Evolutionary conservation across 2,113 vertebrate genomes (phyloP).

Genomic region (Lepisosteus oculatus): DNA sequence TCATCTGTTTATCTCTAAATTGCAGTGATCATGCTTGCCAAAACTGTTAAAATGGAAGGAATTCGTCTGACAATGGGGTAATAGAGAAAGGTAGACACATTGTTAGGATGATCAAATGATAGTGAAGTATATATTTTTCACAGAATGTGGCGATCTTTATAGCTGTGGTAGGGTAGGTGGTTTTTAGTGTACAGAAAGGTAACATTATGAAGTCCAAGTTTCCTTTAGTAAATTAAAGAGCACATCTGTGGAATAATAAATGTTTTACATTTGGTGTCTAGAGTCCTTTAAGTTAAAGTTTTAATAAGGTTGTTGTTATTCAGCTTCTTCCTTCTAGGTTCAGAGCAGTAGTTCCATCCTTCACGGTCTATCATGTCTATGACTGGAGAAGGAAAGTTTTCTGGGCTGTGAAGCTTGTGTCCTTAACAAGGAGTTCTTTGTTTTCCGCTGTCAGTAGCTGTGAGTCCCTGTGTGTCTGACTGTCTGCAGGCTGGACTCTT

Average conservation of each 20-base stretch:
- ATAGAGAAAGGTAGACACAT: constrained; percentile 3
- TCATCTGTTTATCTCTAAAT: not conserved
- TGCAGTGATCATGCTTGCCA: constrained; percentile 6
- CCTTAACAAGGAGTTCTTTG: not conserved
- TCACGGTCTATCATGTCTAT: constrained; percentile 3
- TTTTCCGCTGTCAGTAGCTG: not conserved
- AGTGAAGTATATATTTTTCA: constrained; percentile 13
- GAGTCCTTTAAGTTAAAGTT: constrained; percentile 4
- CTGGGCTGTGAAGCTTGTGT: not conserved
- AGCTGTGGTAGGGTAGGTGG: not conserved
- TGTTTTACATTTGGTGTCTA: not conserved
- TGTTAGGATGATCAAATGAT: constrained; percentile 7
- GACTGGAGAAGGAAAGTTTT: not conserved
- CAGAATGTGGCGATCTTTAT: not conserved
- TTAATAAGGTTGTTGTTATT: constrained; percentile 10
- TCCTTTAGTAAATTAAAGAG: not conserved
- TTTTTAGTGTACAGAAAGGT: not conserved
- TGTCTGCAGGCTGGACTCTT: constrained; percentile 51
- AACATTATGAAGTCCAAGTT: not conserved
- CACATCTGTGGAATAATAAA: not conserved
- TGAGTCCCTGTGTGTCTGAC: not conserved
- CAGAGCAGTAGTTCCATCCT: not conserved
- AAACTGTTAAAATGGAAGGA: constrained; percentile 1
- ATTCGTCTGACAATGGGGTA: not conserved
- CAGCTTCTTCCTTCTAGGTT: not conserved